Conservation (phyloP, 2,888 invertebrate genomes). For the Helobdella robusta region DNA sequence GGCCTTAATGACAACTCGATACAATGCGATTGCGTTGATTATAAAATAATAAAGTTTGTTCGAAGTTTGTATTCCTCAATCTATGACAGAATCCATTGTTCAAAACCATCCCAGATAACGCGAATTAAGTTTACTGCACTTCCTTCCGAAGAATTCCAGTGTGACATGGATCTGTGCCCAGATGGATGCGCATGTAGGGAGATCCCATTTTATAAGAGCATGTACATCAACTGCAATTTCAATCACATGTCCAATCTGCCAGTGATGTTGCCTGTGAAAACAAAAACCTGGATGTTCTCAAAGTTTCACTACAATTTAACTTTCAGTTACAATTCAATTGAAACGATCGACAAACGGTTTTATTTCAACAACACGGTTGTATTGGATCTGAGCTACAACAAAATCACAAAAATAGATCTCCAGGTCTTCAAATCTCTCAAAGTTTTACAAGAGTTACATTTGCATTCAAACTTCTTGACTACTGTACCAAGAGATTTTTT, state of each 20-base stretch:
- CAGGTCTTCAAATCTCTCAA: constrained; percentile 1
- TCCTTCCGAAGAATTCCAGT: constrained; percentile 5
- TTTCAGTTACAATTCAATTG: neutral
- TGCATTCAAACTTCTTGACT: constrained; percentile 19
- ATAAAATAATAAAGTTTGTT: neutral
- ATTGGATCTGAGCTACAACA: constrained; percentile 11
- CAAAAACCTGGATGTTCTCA: too few species aligned
- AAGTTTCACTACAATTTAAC: constrained; percentile 18
- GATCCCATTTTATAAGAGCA: neutral
- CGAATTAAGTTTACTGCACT: neutral
- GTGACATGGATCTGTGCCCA: constrained; percentile 5
- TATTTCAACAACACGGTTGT: constrained; percentile 14
- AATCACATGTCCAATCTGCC: neutral
- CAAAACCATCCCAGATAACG: neutral
- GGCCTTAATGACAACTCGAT: neutral
- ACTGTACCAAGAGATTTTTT: neutral
- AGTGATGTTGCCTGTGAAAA: neutral
- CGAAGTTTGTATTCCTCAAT: neutral
- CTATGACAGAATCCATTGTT: neutral
- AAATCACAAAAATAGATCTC: constrained; percentile 10
- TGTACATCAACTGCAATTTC: constrained; percentile 1
- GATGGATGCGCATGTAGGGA: neutral
- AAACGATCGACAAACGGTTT: neutral
- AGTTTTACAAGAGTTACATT: neutral
- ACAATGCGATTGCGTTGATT: constrained; percentile 20